Evolutionary conservation across 92 coral and sea anemone genomes (phyloP), one percentile per base, ranked within the genome.

Genomic region (Hydrozoanthus gracilis): DNA sequence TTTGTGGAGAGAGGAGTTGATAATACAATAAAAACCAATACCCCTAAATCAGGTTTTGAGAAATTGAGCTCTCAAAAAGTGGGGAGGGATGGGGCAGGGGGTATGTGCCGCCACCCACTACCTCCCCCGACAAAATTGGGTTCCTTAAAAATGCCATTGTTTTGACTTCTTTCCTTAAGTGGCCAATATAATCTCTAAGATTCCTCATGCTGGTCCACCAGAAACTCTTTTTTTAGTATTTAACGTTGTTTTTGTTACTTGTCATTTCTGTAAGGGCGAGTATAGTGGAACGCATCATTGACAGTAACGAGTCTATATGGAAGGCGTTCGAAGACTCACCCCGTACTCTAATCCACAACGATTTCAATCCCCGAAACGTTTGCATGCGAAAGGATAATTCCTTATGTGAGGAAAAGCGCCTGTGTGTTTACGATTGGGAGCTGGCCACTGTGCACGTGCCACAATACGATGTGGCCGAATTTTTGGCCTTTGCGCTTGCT

Each of bases 351-450:
- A 90, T 91, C 13, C 94, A 91, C 48, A 79, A 91, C 62, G 94
- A 91, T 20, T 89, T 91, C 60, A 91, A 87, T 35, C 92, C 94
- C 8, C 84, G 94, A 51, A 91, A 91, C 48, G 88, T 71, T n/a
- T 91, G 94, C 55, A 76, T 91, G 73, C 90, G 94, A 60, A 44
- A 44, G 49, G 54, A 4, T 58, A 17, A 20, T 6, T 45, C 88
- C 51, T 45, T 67, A 16, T 10, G n/a, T 44, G 9, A 52, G 46
- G 13, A 4, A 47, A 83, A 46, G 8, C 79, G 67, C 5, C 48
- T 71, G 35, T 88, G 94, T 44, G 75, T 91, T 8, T 91, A 89
- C 75, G 94, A 91, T 79, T 91, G 94, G 94, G 94, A 91, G 44
- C 64, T 88, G 16, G 92, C 90, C 60, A 89, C 92, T 58, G 8